phyloP scores from a whole-genome alignment of 1,140 invertebrate species.

The Vanessa atalanta region DNA sequence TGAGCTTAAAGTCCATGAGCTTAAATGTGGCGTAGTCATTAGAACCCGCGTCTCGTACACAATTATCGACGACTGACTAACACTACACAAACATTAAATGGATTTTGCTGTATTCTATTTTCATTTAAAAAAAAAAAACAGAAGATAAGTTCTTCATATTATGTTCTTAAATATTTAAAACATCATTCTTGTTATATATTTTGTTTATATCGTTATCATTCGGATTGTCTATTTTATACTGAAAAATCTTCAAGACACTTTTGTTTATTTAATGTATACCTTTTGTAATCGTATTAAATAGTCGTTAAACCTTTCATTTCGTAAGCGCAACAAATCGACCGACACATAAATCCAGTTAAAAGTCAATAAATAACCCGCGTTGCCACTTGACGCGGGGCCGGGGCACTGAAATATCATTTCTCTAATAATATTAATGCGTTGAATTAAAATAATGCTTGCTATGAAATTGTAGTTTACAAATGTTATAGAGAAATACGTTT shows the following conservation, averaged over 20 bases:
- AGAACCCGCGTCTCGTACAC: not conserved
- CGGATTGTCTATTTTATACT: no score
- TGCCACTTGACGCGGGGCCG: slow-evolving; percentile 25
- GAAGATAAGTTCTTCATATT: not conserved
- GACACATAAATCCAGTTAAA: slow-evolving; percentile 47
- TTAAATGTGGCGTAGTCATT: not conserved
- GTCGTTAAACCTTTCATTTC: slow-evolving; percentile 22
- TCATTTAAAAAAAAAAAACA: not conserved
- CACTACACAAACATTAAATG: not conserved
- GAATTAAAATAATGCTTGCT: not conserved
- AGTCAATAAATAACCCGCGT: slow-evolving; percentile 44
- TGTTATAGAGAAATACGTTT: no score
- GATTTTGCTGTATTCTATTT: not conserved
- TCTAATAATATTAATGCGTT: not conserved
- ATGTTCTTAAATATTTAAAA: no score
- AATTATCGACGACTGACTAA: not conserved
- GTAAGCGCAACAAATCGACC: slow-evolving; percentile 30
- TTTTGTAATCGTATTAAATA: not conserved
- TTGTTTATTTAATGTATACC: not conserved
- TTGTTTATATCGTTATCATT: no score
- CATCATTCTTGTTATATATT: no score
- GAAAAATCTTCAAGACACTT: not conserved
- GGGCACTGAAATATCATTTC: slow-evolving; percentile 25
- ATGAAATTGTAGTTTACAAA: no score
- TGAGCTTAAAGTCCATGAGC: not conserved